phyloP scores from a whole-genome alignment of 2,888 invertebrate species.

The Hetaerina titia region DNA sequence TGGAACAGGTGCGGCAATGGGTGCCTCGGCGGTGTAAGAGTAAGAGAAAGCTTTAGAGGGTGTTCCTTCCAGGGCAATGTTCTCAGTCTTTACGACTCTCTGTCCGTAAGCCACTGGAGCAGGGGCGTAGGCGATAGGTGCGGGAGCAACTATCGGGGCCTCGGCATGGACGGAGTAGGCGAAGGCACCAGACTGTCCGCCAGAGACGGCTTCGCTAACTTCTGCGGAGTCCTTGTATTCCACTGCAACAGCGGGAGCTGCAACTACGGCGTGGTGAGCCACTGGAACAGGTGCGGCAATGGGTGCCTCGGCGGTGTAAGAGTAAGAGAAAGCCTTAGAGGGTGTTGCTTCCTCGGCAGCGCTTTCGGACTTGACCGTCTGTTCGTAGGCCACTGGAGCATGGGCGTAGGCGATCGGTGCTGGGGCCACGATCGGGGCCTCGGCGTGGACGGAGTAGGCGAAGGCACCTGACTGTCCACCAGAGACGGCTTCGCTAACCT shows the following conservation, averaged over 20 bases:
- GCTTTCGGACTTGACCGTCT: not conserved
- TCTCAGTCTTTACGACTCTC: not conserved
- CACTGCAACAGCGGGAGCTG: not conserved
- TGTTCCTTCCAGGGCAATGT: not conserved
- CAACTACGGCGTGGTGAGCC: not conserved
- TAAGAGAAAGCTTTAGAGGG: not conserved
- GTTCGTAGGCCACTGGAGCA: conserved; percentile 22
- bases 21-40: conserved; percentile 21
- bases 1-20: not conserved
- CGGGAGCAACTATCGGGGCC: not conserved
- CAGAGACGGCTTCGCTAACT: not conserved
- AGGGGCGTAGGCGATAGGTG: not conserved
- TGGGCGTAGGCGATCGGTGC: not conserved
- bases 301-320: not conserved
- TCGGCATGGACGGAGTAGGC: not conserved
- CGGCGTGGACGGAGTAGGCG: conserved; percentile 7
- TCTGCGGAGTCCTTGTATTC: not conserved
- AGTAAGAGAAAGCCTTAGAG: conserved; percentile 11
- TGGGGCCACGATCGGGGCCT: not conserved
- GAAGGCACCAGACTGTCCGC: conserved; percentile 26
- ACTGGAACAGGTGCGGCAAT: not conserved
- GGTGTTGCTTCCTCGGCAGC: not conserved
- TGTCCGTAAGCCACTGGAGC: not conserved
- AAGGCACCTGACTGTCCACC: not conserved
- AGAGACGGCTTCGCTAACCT: not conserved